Evolutionary conservation across 2,888 invertebrate species (phyloP), one percentile per base, ranked within the genome.

Genomic region (Noctua comes): DNA sequence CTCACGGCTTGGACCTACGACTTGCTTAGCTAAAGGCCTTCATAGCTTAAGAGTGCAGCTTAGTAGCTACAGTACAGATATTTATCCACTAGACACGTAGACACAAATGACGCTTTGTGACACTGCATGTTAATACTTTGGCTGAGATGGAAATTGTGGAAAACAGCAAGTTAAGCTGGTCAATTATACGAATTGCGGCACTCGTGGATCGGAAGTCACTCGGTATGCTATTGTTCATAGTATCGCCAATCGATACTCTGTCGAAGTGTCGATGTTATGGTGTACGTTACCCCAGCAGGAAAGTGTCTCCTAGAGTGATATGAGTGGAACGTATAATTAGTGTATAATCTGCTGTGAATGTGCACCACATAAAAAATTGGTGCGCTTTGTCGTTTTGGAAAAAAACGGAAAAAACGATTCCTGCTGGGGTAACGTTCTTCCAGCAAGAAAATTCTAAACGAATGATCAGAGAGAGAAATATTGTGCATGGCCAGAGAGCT

Each of bases 1-100:
- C 75, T 73, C 68, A 77, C 68, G 73, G 51, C 80, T 73, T 31
- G 74, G 46, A 36, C 27, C 43, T 40, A 73, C 65, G 24, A 40
- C 51, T n/a, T 68, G 64, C 31, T 27, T 46, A n/a, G 51, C 48
- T 59, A 21, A 66, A 64, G 40, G 51, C 54, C 72, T 74, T 57
- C 16, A 40, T 27, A 59, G 16, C 13, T n/a, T 57, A 43, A 4
- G 31, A 40, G 11, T 51, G 27, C 18, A n/a, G 27, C 51, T 46
- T 31, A 40, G 40, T 36, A 27, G 27, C 27, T 46, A 21, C 16
- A 16, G 5, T 65, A 36, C 13, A 40, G 31, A 54, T 27, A 31
- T 24, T 27, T 43, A 36, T 51, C 64, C 27, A 6, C 40, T 46
- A 36, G 2, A n/a, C 31, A 27, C 2, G n/a, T n/a, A 48, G 6